Base-by-base conservation (phyloP, 1,140 invertebrate genomes). In the Nomia melanderi region DNA sequence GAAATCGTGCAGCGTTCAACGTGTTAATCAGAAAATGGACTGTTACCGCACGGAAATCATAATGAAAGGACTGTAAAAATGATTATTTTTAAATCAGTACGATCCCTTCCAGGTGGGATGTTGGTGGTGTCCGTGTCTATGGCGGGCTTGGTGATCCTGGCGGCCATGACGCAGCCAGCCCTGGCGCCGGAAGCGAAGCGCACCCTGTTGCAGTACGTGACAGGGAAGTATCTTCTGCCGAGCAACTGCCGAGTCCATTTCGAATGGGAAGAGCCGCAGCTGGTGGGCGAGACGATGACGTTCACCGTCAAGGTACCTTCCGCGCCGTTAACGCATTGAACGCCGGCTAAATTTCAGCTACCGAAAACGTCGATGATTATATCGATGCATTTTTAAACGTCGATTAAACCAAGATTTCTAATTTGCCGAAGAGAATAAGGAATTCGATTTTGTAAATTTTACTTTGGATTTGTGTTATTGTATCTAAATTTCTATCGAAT, bases 201-300 rank as follows among this genome's bases (percentile, higher is more conserved):
- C 89, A 96, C 97, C 56, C 93, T 98, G 73, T 93, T 98, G 67
- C 97, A 98, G 88, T 98, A 97, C 90, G 96, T 98, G 63, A 98
- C 97, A 41, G 97, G 97, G 54, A 97, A 97, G 90, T 98, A 98
- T 93, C 93, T 98, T 41, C 93, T 97, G 62, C 96, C 97, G 27
- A 95, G 96, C 66, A 97, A 97, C 88, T 98, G 97, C 90, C 95
- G 95, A 86, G 96, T 97, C 59, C 93, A 94, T 78, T 96, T 96
- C 90, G 95, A 97, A 82, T 98, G 97, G 97, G 94, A 95, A 64
- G 97, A 98, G 89, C 97, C 97, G 20, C 94, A 96, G 76, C 92
- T 95, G 14, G 98, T 98, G 0, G 97, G 97, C 14, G 96, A 96
- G 89, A 98, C 97, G 6, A 96, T 98, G 93, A 96, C 96, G 86